Conservation (phyloP, 2,888 invertebrate species). For the Leptopilina syphax region DNA sequence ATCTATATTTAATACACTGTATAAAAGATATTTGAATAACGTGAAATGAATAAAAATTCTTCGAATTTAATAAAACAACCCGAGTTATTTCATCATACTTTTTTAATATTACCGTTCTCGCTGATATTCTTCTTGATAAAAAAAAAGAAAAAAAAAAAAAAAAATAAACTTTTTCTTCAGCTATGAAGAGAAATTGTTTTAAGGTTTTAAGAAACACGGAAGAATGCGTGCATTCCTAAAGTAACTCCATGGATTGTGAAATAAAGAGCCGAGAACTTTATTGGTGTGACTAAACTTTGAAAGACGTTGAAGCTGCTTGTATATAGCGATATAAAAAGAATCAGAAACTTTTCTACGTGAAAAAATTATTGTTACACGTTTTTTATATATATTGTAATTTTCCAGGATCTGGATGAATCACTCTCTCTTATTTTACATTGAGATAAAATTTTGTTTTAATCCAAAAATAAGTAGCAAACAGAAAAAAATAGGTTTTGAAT, state of each 20-base stretch:
- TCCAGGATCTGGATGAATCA: too few species aligned
- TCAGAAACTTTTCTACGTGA: background rate
- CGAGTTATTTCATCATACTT: background rate
- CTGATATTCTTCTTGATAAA: conserved; percentile 40
- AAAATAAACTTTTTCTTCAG: conserved; percentile 20
- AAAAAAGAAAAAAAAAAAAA: background rate
- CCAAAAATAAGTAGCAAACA: too few species aligned
- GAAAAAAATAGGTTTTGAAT: too few species aligned
- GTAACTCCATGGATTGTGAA: background rate
- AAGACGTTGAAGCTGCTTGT: background rate
- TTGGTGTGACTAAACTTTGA: background rate
- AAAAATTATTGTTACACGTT: background rate
- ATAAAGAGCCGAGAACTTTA: background rate
- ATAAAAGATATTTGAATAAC: background rate
- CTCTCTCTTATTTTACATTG: too few species aligned
- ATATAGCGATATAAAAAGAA: background rate
- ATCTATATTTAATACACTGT: background rate
- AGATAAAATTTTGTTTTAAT: too few species aligned
- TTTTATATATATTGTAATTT: background rate
- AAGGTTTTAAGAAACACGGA: background rate
- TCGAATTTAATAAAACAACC: background rate
- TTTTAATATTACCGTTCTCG: conserved; percentile 35
- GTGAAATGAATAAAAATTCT: conserved; percentile 10
- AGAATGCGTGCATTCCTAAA: conserved; percentile 1
- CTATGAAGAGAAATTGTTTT: background rate